A percentile compares a stretch with the other conserved stretches of the same genome.
phyloP scores from a whole-genome alignment of 1,140 invertebrate genomes.

The Zelostemma sp. region DNA sequence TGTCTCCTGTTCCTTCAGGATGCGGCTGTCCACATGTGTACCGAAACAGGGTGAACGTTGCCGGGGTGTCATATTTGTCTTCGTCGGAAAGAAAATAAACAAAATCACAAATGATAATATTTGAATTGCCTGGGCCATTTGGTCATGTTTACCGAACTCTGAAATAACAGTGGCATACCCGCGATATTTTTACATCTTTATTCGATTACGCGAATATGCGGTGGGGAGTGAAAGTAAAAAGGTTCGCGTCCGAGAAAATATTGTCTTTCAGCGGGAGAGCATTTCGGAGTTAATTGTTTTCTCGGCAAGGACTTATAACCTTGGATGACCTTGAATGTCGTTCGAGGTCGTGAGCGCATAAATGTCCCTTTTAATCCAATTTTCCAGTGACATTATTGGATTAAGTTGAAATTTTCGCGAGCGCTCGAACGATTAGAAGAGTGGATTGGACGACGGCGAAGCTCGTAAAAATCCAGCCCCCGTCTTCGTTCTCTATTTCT shows the following conservation, averaged over 20 bases:
- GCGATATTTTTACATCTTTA: background rate
- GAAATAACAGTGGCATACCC: background rate
- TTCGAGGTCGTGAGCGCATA: no score
- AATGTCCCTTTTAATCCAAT: no score
- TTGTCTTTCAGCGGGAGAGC: no score
- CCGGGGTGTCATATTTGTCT: conserved; percentile 7
- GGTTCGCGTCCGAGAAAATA: no score
- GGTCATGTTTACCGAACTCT: background rate
- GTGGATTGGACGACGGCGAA: background rate
- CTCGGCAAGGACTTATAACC: no score
- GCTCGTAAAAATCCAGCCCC: background rate
- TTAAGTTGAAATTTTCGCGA: no score
- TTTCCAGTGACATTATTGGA: no score
- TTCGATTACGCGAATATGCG: background rate
- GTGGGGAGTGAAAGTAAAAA: no score
- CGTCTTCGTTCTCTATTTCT: background rate
- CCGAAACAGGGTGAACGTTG: background rate
- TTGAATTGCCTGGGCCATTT: conserved; percentile 6
- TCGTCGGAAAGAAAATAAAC: conserved; percentile 11
- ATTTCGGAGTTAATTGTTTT: no score
- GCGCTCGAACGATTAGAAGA: background rate
- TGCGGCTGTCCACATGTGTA: background rate
- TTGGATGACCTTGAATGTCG: no score
- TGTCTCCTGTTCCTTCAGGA: background rate
- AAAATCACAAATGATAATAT: conserved; percentile 4